Base-by-base conservation (phyloP, 92 coral and sea anemone species). In the Micromussa lordhowensis region DNA sequence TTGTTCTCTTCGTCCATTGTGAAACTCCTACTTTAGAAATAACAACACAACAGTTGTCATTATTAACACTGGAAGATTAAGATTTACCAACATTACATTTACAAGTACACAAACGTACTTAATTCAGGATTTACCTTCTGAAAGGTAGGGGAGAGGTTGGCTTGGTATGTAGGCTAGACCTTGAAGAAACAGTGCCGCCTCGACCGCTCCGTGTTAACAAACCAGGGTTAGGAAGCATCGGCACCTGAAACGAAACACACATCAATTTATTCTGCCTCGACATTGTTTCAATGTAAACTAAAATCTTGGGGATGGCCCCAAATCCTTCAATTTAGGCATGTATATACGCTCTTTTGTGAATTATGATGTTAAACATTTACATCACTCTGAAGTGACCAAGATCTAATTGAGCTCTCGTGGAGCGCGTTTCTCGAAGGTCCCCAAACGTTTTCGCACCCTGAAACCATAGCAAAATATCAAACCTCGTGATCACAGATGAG, bases 121-220 rank as follows among this genome's bases (percentile, higher is more conserved):
- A 61, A 14, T 57, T 85, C 38, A 59, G 1, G 22, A 63, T 21
- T 87, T 90, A 93, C 95, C 86, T 93, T 88, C 95, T 87, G 58
- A 90, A 93, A 30, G 95, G 93, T 71, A 93, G 73, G 68, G 95
- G 95, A 19, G 95, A 93, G 17, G 93, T 87, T 29, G 95, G 92
- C 73, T 78, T 90, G 35, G 84, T 31, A 7, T 90, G 75, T 54
- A 86, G 10, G 28, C 61, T 63, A 49, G 89, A 15, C 64, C 77
- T 86, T 29, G 89, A 64, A 29, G 68, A 40, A 18, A 44, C 53
- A 31, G 61, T 49, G 31, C 57, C 32, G 51, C 89, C 77, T 49
- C 83, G 69, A 38, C 83, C 89, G 0, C 66, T 5, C 16, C 83
- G 88, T 48, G 95, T 90, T 79, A 93, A 59, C 89, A 90, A 86